phyloP scores from a whole-genome alignment of 2,113 vertebrate genomes.

The Triplophysa siluroides region DNA sequence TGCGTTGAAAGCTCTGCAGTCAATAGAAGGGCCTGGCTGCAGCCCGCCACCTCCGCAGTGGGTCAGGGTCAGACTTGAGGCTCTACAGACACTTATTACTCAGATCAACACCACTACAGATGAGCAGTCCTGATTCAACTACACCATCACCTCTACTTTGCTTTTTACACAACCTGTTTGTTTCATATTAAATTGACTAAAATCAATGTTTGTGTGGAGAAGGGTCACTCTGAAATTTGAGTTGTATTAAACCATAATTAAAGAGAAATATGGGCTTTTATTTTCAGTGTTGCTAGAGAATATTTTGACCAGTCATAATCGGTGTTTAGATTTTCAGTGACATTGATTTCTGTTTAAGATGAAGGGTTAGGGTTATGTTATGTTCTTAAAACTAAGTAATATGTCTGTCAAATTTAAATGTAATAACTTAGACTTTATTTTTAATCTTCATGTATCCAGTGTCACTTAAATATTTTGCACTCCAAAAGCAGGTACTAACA shows the following conservation, averaged over 20 bases:
- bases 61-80: conserved; percentile 75
- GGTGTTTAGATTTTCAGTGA: too few relatives aligned
- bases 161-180: background rate
- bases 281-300: too few relatives aligned
- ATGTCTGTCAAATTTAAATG: too few relatives aligned
- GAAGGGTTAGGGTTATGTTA: too few relatives aligned
- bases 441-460: too few relatives aligned
- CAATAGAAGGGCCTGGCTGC: conserved; percentile 52
- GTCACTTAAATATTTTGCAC: too few relatives aligned
- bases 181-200: background rate
- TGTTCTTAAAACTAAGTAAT: too few relatives aligned
- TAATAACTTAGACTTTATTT: too few relatives aligned
- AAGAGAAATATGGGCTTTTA: background rate
- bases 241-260: conserved; percentile 58
- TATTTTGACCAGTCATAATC: too few relatives aligned
- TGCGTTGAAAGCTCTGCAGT: conserved; percentile 77
- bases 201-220: background rate
- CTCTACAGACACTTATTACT: conserved; percentile 72
- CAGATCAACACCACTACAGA: conserved; percentile 52
- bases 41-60: conserved; percentile 72
- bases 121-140: conserved; percentile 17
- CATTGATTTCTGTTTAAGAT: too few relatives aligned
- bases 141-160: conserved; percentile 19
- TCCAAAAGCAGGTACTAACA: too few relatives aligned
- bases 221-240: background rate